Conservation (phyloP, 1,140 invertebrate species). For the Leptinotarsa texana region DNA sequence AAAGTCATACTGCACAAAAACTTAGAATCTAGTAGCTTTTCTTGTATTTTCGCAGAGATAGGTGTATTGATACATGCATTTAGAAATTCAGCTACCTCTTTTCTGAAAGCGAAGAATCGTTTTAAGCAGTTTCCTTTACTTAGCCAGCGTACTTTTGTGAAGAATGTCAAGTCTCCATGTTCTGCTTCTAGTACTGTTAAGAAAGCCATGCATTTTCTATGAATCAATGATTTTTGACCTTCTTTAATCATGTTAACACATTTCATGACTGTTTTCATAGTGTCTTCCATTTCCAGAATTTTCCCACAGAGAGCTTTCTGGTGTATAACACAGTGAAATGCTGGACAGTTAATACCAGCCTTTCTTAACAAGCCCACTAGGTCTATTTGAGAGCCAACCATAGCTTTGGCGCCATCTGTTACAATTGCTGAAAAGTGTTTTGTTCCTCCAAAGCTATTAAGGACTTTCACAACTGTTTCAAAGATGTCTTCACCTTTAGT, state of each 20-base stretch:
- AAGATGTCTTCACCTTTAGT: no score
- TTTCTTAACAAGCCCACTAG: neutral
- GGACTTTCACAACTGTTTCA: neutral
- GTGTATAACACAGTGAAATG: neutral
- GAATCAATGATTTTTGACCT: neutral
- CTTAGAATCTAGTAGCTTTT: neutral
- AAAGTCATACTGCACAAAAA: neutral
- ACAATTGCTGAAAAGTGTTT: neutral
- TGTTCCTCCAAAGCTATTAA: neutral
- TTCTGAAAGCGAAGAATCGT: neutral
- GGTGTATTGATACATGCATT: no score
- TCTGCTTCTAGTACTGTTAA: neutral
- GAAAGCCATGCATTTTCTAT: no score
- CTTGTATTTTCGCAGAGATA: no score
- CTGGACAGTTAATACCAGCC: neutral
- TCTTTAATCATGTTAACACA: constrained; percentile 2
- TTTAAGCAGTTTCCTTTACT: neutral
- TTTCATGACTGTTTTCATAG: neutral
- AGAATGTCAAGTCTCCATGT: neutral
- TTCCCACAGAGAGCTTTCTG: no score
- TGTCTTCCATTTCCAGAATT: no score
- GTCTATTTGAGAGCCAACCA: neutral
- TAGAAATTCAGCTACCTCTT: no score
- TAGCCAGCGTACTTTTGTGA: neutral
- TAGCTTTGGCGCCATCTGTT: neutral